These are phyloP conservation scores for Petrolisthes cinctipes DNA, from an alignment of 2,888 invertebrate species.

Conservation along the genomic window DNA sequence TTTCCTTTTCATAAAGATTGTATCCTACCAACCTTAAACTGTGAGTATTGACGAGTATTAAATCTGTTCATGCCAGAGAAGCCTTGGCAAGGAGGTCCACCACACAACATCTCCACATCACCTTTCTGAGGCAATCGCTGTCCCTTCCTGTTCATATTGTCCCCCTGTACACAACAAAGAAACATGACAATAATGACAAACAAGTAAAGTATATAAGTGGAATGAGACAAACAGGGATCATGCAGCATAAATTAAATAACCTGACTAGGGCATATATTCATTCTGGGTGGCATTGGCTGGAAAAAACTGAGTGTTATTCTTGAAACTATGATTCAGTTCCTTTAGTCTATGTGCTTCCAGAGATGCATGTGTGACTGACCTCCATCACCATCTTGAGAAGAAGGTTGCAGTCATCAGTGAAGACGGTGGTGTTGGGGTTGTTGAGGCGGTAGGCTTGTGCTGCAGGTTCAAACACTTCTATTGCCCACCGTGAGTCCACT, in stretches of 20 bases:
- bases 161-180: conserved; percentile 70
- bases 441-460: conserved; percentile 85
- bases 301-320: too few relatives aligned
- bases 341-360: too few relatives aligned
- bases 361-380: conserved; percentile 68
- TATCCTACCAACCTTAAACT: conserved; percentile 76
- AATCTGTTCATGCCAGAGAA: conserved; percentile 92
- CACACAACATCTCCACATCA: conserved; percentile 85
- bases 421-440: conserved; percentile 80
- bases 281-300: too few relatives aligned
- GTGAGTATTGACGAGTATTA: conserved; percentile 85
- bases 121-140: conserved; percentile 80
- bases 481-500: conserved; percentile 82
- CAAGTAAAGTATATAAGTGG: too few relatives aligned
- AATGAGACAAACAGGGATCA: too few relatives aligned
- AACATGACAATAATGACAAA: too few relatives aligned
- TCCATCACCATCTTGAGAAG: conserved; percentile 79
- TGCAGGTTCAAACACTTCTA: conserved; percentile 83
- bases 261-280: background rate
- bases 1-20: too few relatives aligned
- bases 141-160: conserved; percentile 72
- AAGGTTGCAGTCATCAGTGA: conserved; percentile 85
- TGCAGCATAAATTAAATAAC: background rate
- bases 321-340: too few relatives aligned
- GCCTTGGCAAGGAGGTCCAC: conserved; percentile 90